phyloP scores from a whole-genome alignment of 2,113 vertebrate genomes.

The Mirounga angustirostris region DNA sequence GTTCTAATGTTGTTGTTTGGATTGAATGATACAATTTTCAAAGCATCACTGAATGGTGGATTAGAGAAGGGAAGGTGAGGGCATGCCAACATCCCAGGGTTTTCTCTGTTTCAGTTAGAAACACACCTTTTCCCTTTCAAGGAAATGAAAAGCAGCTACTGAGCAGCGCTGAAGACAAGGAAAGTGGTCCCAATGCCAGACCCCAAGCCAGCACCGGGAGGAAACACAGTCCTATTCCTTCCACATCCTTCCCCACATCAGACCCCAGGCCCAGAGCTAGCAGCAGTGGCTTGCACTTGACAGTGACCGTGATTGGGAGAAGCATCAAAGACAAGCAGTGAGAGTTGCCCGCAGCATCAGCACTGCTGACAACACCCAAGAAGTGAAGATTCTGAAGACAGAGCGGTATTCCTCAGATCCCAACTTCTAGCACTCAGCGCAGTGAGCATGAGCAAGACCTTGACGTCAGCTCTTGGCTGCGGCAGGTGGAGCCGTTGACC shows the following conservation, averaged over 20 bases:
- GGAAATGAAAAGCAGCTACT: not conserved
- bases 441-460: not conserved
- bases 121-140: not conserved
- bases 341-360: not conserved
- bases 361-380: not conserved
- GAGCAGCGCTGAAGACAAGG: not conserved
- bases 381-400: not conserved
- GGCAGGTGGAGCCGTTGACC: not conserved
- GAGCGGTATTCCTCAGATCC: not conserved
- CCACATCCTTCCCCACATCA: not conserved
- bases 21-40: slow-evolving; percentile 16
- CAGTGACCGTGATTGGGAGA: not conserved
- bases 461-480: not conserved
- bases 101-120: slow-evolving; percentile 47
- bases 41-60: not conserved
- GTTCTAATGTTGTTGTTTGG: not conserved
- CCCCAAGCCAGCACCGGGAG: not conserved
- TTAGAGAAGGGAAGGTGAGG: not conserved
- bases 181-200: not conserved
- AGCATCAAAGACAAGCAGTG: not conserved
- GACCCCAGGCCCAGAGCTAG: not conserved
- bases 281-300: not conserved
- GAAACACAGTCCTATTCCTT: not conserved
- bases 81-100: not conserved
- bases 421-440: not conserved